These are phyloP conservation scores for Schlechtendalia chinensis DNA, from an alignment of 1,140 invertebrate genomes.

Conservation along the genomic window DNA sequence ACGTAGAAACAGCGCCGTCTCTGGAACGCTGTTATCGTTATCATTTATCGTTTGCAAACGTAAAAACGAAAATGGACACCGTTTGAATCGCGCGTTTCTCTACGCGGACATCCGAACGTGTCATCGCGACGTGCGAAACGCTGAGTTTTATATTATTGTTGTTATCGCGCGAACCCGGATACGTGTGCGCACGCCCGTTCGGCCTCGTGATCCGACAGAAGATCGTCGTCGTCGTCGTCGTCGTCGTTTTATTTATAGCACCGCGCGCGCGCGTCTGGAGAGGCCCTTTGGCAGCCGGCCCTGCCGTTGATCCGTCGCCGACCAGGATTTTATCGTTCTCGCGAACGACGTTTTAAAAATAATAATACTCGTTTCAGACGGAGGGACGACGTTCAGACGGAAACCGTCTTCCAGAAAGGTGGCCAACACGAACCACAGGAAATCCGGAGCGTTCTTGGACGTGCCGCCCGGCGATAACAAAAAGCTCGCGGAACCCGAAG, in stretches of 20 bases:
- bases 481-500: slow-evolving; percentile 58
- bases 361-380: slow-evolving; percentile 15
- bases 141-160: neutral
- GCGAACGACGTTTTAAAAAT: slow-evolving; percentile 25
- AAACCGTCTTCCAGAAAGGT: slow-evolving; percentile 52
- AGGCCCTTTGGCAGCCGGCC: neutral
- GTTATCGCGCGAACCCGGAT: neutral
- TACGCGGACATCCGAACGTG: neutral
- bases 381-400: slow-evolving; percentile 46
- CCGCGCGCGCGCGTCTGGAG: slow-evolving; percentile 54
- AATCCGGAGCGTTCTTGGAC: slow-evolving; percentile 75
- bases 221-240: slow-evolving; percentile 53
- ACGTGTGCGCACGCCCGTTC: too few relatives aligned
- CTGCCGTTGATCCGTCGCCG: neutral
- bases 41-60: too few relatives aligned
- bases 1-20: too few relatives aligned
- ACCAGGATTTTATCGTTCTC: slow-evolving; percentile 12
- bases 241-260: slow-evolving; percentile 51
- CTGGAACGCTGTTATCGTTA: too few relatives aligned
- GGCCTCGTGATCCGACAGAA: neutral
- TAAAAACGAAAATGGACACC: neutral
- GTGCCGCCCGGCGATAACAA: slow-evolving; percentile 61
- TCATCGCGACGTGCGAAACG: neutral
- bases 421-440: slow-evolving; percentile 56
- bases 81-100: neutral